These are phyloP conservation scores for Megaceryle maxima DNA, from an alignment of 2,113 vertebrate genomes.

Conservation along the genomic window DNA sequence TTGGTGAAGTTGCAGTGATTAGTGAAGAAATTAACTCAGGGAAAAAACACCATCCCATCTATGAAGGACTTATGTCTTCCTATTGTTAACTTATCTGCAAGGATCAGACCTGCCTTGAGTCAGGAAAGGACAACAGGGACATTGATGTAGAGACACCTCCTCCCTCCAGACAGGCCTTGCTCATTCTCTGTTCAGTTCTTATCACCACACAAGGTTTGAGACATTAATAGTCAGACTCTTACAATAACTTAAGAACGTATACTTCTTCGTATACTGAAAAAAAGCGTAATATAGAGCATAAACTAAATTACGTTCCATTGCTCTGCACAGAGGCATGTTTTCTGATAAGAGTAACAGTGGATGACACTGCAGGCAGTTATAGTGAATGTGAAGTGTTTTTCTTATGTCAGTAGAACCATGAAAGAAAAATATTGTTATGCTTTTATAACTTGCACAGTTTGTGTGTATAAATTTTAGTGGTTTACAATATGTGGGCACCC, in stretches of 20 bases:
- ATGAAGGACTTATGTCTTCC: no score
- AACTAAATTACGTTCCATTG: not conserved
- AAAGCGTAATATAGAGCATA: not conserved
- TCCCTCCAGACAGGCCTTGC: no score
- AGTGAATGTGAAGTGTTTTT: slow-evolving; percentile 9
- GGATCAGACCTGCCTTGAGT: no score
- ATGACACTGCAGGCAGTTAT: not conserved
- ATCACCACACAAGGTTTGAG: no score
- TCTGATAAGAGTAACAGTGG: not conserved
- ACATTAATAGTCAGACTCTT: no score
- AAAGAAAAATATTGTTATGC: slow-evolving; percentile 31
- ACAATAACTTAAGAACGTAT: not conserved
- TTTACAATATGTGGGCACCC: not conserved
- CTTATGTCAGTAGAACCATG: not conserved
- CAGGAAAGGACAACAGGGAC: no score
- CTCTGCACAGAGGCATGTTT: not conserved
- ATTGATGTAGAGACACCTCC: no score
- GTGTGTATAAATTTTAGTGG: not conserved
- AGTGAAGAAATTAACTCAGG: no score
- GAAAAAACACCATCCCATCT: no score
- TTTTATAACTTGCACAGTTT: not conserved
- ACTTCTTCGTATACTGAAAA: not conserved
- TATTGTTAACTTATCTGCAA: no score
- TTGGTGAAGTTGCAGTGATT: no score
- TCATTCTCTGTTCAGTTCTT: no score